Percentiles rank a stretch among this genome's conserved stretches.
phyloP scores from a whole-genome alignment of 2,797 vertebrate species.

The Anomalospiza imberbis region DNA sequence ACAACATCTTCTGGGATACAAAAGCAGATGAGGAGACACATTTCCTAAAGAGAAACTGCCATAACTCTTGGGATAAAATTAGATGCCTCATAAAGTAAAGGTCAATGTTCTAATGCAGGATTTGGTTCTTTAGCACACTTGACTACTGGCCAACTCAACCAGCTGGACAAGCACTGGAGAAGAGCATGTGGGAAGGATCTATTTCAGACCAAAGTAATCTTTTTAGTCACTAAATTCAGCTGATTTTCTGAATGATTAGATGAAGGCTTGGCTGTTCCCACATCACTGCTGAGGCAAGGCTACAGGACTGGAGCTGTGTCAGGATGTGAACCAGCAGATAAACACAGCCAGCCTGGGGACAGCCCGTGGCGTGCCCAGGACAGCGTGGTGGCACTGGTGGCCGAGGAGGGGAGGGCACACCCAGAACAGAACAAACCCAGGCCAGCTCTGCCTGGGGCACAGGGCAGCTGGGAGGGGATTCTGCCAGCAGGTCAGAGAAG shows the following conservation, averaged over 20 bases:
- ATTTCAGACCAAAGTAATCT: slow-evolving; percentile 43
- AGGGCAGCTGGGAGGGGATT: neutral
- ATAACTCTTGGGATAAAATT: neutral
- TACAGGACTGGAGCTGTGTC: neutral
- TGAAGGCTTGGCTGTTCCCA: neutral
- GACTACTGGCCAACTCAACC: slow-evolving; percentile 42
- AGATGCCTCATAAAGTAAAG: slow-evolving; percentile 34
- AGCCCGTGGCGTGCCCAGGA: accelerated
- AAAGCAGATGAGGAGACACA: neutral
- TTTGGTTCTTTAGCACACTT: slow-evolving; percentile 44
- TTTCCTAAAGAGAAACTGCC: neutral
- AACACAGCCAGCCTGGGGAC: neutral
- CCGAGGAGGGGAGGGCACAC: neutral
- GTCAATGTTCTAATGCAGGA: slow-evolving; percentile 15
- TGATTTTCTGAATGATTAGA: slow-evolving; percentile 39
- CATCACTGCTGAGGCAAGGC: neutral
- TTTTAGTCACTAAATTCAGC: slow-evolving; percentile 44
- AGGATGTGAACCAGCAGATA: neutral
- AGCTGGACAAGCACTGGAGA: slow-evolving; percentile 42
- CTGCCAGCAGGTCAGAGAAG: neutral
- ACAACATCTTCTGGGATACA: neutral
- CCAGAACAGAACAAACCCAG: neutral
- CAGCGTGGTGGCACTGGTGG: accelerated
- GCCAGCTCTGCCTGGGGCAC: neutral
- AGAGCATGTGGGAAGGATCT: slow-evolving; percentile 43